Evolutionary conservation across 1,140 invertebrate genomes (phyloP), one percentile per base, ranked within the genome.

Genomic region (Carposina sasakii): DNA sequence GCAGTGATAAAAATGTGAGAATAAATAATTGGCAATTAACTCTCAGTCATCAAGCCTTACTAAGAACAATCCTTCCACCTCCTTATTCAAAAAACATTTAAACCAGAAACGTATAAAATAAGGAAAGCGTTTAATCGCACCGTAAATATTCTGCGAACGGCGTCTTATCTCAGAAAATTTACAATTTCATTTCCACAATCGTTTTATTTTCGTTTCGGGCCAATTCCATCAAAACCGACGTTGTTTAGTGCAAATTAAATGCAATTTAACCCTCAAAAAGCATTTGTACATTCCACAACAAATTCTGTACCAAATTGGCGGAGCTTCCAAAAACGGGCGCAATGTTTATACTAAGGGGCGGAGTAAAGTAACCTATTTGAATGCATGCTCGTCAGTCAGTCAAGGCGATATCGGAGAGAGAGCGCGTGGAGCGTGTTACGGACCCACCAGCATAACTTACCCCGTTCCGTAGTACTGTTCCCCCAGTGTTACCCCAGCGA

Each of bases 311-410:
- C 63, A 81, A 81, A 81, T 81, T 78, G 76, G 74, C 66, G 60
- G 54, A 57, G 66, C 61, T 75, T 71, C 63, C 65, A 57, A 63
- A 69, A 62, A 51, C 55, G 60, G 52, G 53, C 21, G 45, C 65
- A 63, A 71, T 81, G 74, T 81, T 81, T 83, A 78, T 78, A 71
- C 67, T 68, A 60, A 64, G 68, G 53, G 64, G 63, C 62, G 56
- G 73, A 81, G 71, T 85, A 88, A 89, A 89, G 86, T 87, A 88
- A 88, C 81, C 88, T 75, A 89, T 89, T 89, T 89, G 88, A 89
- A 89, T 89, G 88, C 88, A 89, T 89, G 85, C 87, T 87, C 87
- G 88, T 89, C 87, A 85, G 88, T 89, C 88, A 89, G 84, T 88
- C 88, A 88, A 76, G 84, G 77, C 82, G 86, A 86, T 87, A 88